These are phyloP conservation scores for Chironex yamaguchii DNA, from an alignment of 30 jellyfish, hydroid and myxozoan species.

Conservation along the genomic window DNA sequence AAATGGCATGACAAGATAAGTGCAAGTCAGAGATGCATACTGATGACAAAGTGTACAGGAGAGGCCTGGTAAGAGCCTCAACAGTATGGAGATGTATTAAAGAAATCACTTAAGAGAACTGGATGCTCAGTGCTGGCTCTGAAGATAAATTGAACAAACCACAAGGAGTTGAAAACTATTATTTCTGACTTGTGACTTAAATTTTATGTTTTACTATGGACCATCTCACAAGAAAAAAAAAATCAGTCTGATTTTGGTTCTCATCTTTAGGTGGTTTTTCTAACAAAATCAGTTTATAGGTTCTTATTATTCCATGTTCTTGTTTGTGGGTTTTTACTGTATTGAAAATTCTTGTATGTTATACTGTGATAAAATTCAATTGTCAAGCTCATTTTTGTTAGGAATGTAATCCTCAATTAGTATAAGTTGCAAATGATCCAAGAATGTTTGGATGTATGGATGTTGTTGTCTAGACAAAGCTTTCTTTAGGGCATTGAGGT, in stretches of 20 bases:
- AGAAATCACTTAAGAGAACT: slow-evolving; percentile 53
- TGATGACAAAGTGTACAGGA: slow-evolving; percentile 63
- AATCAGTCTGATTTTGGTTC: slow-evolving; percentile 34
- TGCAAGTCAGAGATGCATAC: slow-evolving; percentile 45
- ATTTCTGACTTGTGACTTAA: slow-evolving; percentile 23
- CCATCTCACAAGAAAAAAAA: slow-evolving; percentile 13
- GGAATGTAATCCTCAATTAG: too few species aligned
- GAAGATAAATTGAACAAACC: slow-evolving; percentile 26
- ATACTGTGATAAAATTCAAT: too few species aligned
- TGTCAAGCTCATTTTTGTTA: too few species aligned
- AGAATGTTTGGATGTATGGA: too few species aligned
- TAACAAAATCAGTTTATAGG: slow-evolving; percentile 7
- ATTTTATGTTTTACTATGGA: neutral
- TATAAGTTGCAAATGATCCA: too few species aligned
- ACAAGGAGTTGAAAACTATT: slow-evolving; percentile 53
- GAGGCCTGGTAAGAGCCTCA: slow-evolving; percentile 54
- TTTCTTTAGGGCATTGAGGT: too few species aligned
- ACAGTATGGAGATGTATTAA: slow-evolving; percentile 12
- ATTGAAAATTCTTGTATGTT: too few species aligned
- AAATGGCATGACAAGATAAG: slow-evolving; percentile 54
- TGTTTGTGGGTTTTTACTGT: slow-evolving; percentile 17
- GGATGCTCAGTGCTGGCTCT: slow-evolving; percentile 51
- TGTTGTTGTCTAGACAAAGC: too few species aligned
- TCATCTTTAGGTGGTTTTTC: neutral
- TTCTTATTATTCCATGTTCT: slow-evolving; percentile 16